Conservation (phyloP, 2,113 vertebrate species). For the Parotia lawesii region DNA sequence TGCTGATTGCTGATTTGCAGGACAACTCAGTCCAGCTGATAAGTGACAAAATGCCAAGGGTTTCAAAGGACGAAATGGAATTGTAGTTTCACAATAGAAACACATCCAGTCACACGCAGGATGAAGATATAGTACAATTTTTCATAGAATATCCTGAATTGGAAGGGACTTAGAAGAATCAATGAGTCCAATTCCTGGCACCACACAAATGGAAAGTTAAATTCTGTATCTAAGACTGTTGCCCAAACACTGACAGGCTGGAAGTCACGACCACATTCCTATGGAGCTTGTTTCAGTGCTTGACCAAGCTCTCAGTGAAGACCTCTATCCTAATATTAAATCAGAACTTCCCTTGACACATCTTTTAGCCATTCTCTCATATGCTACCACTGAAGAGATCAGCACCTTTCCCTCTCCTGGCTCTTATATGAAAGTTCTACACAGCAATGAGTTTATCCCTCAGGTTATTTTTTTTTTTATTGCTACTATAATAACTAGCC, state of each 20-base stretch:
- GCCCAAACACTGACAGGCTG: background rate
- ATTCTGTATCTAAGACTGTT: background rate
- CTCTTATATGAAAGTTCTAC: background rate
- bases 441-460: accelerated
- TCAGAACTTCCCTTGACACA: background rate
- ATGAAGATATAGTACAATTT: background rate
- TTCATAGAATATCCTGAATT: background rate
- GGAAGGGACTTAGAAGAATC: background rate
- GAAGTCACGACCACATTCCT: background rate
- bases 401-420: background rate
- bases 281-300: background rate
- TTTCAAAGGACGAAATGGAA: background rate
- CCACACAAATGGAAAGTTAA: background rate
- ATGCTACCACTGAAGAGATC: background rate
- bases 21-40: background rate
- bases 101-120: background rate
- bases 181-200: background rate
- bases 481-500: background rate
- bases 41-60: background rate
- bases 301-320: background rate
- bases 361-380: background rate
- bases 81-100: background rate
- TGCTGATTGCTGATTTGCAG: background rate
- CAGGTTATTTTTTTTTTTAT: background rate
- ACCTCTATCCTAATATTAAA: background rate